These are phyloP conservation scores for Omphaloscelis lunosa DNA, from an alignment of 2,888 invertebrate species.

Conservation along the genomic window DNA sequence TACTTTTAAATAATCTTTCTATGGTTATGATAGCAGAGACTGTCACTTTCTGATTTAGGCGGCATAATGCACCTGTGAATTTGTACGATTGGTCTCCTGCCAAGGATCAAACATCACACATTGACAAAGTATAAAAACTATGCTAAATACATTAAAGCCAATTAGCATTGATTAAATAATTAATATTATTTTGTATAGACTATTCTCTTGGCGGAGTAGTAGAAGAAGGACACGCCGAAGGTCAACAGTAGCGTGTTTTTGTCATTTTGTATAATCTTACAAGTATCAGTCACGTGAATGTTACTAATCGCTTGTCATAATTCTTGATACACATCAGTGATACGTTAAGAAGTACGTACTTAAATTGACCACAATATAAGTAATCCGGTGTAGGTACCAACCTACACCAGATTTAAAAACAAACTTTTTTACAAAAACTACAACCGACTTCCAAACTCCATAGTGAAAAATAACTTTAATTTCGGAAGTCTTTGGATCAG, in stretches of 20 bases:
- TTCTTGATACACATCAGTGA: constrained; percentile 2
- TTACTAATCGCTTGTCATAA: constrained; percentile 19
- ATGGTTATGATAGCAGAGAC: not conserved
- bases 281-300: constrained; percentile 7
- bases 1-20: not conserved
- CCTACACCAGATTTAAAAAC: not conserved
- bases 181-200: not conserved
- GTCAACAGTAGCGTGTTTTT: not conserved
- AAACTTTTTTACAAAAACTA: no score
- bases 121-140: not conserved
- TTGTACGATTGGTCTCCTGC: not conserved
- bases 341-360: not conserved
- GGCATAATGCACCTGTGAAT: not conserved
- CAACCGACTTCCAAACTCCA: no score
- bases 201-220: not conserved
- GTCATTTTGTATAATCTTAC: not conserved
- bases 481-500: no score
- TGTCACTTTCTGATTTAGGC: not conserved
- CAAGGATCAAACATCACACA: not conserved
- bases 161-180: not conserved
- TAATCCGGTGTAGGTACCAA: no score
- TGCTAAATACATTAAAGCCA: not conserved
- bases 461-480: no score
- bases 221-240: not conserved
- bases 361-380: no score